These are phyloP conservation scores for Nestor notabilis DNA, from an alignment of 2,113 vertebrate genomes.

Conservation along the genomic window DNA sequence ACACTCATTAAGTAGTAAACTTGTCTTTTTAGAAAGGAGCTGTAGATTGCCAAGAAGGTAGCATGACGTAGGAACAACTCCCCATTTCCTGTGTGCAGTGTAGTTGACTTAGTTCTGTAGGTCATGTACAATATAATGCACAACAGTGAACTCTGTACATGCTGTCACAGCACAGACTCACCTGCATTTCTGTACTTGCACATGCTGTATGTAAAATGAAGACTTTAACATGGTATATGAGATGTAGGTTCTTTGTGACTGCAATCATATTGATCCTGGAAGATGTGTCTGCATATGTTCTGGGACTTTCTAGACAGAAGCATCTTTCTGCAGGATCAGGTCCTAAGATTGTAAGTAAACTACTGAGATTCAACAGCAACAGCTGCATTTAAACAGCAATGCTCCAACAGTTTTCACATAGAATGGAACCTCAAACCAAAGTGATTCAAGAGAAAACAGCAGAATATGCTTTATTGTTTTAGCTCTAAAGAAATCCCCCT, in stretches of 20 bases:
- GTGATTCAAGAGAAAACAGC: not conserved
- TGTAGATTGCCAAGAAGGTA: not conserved
- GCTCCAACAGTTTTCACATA: not conserved
- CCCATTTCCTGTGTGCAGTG: not conserved
- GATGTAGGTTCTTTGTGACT: not conserved
- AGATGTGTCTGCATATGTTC: not conserved
- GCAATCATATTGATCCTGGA: not conserved
- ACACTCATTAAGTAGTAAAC: not conserved
- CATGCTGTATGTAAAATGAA: not conserved
- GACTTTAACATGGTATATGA: not conserved
- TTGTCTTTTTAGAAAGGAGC: not conserved
- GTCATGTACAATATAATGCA: not conserved
- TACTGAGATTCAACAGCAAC: not conserved
- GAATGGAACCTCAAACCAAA: conserved; percentile 6
- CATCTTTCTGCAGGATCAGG: not conserved
- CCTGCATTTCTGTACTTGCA: not conserved
- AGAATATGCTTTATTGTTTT: not conserved
- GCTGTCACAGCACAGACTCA: not conserved
- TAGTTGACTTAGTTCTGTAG: not conserved
- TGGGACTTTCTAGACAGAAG: not conserved
- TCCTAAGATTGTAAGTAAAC: not conserved
- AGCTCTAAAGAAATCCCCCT: not conserved
- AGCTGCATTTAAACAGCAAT: not conserved
- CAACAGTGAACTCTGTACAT: not conserved
- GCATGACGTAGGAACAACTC: fast-evolving